phyloP scores from a whole-genome alignment of 2,113 vertebrate species.

The Trachemys scripta region DNA sequence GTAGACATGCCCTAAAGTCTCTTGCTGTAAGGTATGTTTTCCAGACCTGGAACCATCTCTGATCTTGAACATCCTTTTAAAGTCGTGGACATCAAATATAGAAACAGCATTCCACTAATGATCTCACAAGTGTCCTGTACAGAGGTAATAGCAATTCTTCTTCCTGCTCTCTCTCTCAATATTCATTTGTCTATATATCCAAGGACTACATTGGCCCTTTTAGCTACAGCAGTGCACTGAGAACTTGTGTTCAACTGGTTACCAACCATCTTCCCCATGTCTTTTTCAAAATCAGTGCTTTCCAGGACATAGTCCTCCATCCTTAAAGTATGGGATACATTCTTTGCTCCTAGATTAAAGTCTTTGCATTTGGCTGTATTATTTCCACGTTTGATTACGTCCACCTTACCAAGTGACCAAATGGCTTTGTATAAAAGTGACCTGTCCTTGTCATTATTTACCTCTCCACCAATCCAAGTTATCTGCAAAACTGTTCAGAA shows the following conservation, averaged over 20 bases:
- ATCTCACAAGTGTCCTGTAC: background rate
- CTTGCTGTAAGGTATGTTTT: background rate
- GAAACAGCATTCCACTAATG: background rate
- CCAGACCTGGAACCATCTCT: background rate
- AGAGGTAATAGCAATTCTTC: background rate
- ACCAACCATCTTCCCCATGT: too few species aligned
- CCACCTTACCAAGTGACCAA: background rate
- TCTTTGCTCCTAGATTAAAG: too few species aligned
- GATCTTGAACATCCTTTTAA: background rate
- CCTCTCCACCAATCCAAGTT: background rate
- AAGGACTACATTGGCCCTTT: too few species aligned
- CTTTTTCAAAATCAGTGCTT: too few species aligned
- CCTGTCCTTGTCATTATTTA: background rate
- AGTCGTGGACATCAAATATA: background rate
- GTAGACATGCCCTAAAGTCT: background rate
- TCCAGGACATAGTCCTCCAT: too few species aligned
- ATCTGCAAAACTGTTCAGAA: background rate
- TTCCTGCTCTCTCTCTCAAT: too few species aligned
- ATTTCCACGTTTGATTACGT: background rate
- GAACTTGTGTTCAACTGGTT: too few species aligned
- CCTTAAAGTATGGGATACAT: too few species aligned
- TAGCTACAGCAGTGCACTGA: too few species aligned
- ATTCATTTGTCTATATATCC: too few species aligned
- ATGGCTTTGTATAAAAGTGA: background rate
- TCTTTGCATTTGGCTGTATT: too few species aligned